These are phyloP conservation scores for Neodiprion fabricii DNA, from an alignment of 1,140 invertebrate species.

Conservation along the genomic window DNA sequence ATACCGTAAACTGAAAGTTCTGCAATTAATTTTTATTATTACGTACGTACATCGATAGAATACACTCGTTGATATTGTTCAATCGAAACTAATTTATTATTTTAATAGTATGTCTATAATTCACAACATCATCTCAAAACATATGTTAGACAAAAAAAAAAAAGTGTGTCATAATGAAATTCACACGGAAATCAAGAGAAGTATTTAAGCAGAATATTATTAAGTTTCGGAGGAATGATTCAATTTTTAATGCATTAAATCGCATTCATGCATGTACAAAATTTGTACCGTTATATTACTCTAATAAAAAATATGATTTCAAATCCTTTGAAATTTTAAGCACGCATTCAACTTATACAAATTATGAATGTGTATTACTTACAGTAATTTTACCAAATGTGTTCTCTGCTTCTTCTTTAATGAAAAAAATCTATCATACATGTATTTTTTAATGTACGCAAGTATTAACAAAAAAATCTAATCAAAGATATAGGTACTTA, in stretches of 20 bases:
- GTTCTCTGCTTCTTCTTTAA: conserved; percentile 38
- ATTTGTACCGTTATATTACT: too few relatives aligned
- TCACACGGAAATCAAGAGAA: not conserved
- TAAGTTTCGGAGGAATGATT: not conserved
- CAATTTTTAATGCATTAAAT: not conserved
- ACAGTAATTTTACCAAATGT: conserved; percentile 43
- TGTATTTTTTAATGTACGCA: conserved; percentile 25
- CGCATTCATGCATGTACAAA: too few relatives aligned
- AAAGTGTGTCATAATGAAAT: not conserved
- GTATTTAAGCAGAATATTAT: not conserved
- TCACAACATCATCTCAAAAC: too few relatives aligned
- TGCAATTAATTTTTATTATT: not conserved
- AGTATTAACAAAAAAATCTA: conserved; percentile 35
- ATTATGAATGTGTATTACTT: not conserved
- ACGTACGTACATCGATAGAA: not conserved
- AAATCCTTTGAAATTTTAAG: not conserved
- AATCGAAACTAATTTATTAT: not conserved
- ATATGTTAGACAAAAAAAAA: not conserved
- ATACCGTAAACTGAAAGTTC: not conserved
- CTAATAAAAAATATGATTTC: too few relatives aligned
- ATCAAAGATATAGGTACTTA: conserved; percentile 36
- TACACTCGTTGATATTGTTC: not conserved
- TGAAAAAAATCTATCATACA: conserved; percentile 12
- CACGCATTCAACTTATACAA: not conserved
- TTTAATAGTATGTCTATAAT: too few relatives aligned